phyloP scores from a whole-genome alignment of 2,797 vertebrate genomes.

The Petrocephalus schoutedeni region DNA sequence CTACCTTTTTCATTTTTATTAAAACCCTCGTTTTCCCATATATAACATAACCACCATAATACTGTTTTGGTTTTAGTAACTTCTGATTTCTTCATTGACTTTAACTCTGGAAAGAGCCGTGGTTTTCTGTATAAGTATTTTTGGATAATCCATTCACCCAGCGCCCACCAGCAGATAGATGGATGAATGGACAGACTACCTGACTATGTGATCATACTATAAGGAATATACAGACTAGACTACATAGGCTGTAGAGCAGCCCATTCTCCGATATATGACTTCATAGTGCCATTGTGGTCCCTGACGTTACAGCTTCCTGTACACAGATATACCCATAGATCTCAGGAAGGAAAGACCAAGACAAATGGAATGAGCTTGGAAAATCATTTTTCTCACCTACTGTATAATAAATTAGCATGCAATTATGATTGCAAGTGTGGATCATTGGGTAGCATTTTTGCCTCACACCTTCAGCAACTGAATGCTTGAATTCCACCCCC shows the following conservation, averaged over 20 bases:
- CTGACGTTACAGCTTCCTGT: conserved; percentile 42
- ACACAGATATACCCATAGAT: not conserved
- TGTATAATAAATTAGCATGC: not conserved
- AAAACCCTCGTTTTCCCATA: not conserved
- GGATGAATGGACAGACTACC: not conserved
- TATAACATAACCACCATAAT: not conserved
- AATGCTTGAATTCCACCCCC: too few species aligned
- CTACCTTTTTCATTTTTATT: not conserved
- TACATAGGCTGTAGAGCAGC: conserved; percentile 43
- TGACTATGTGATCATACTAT: not conserved
- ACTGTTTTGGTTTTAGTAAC: not conserved
- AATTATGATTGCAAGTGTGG: not conserved
- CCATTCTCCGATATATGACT: conserved; percentile 54
- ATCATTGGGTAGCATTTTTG: too few species aligned
- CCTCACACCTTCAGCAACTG: too few species aligned
- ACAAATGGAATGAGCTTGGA: not conserved
- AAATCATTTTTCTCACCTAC: not conserved
- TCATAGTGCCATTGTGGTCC: conserved; percentile 54
- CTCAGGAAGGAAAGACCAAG: not conserved
- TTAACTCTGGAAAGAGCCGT: not conserved
- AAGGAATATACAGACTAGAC: too few species aligned
- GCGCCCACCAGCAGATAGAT: not conserved
- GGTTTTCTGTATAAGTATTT: not conserved
- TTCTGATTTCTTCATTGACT: conserved; percentile 5
- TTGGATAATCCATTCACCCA: not conserved